A percentile compares a stretch with the other conserved stretches of the same genome.
Evolutionary conservation across 1,140 invertebrate genomes (phyloP).

Genomic region (Rhopalosiphum maidis): DNA sequence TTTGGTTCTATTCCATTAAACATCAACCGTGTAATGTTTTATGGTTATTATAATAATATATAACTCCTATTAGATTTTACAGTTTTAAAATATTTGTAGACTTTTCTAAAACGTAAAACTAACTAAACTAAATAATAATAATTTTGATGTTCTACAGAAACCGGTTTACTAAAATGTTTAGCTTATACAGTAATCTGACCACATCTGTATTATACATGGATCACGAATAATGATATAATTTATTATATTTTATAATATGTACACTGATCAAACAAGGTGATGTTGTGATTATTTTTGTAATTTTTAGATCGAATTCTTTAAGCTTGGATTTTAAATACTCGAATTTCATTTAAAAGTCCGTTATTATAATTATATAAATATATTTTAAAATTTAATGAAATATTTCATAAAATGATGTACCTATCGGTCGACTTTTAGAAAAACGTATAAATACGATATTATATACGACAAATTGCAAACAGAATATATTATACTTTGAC

Average conservation of each 20-base stretch:
- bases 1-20: not conserved
- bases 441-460: no score
- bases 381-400: not conserved
- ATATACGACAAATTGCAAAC: no score
- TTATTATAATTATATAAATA: not conserved
- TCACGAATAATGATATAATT: not conserved
- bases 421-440: no score
- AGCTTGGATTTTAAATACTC: not conserved
- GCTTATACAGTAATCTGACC: not conserved
- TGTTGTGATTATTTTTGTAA: not conserved
- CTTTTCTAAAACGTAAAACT: not conserved
- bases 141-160: not conserved
- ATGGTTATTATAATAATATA: slow-evolving; percentile 1
- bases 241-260: not conserved
- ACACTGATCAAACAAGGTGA: not conserved
- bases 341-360: not conserved
- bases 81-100: not conserved
- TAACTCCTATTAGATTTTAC: not conserved
- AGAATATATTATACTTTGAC: no score
- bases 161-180: not conserved
- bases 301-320: not conserved
- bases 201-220: not conserved
- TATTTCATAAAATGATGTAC: not conserved
- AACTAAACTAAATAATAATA: slow-evolving; percentile 2
- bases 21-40: not conserved